Base-by-base conservation (phyloP, 2,797 vertebrate species). In the Harpagifer antarcticus region DNA sequence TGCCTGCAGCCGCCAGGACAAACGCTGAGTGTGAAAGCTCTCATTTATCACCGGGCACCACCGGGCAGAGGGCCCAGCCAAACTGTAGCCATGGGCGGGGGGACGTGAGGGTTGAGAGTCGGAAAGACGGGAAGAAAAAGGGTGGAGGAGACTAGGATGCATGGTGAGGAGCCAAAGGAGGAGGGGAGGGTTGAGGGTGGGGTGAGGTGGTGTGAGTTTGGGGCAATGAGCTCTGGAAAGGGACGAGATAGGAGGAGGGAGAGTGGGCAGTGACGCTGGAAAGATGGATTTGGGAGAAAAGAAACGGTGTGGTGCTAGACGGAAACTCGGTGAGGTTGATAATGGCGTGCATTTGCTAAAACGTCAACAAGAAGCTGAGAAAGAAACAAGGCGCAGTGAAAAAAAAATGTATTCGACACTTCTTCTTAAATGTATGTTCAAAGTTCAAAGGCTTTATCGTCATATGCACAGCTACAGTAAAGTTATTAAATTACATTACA, bases 11-110 rank as follows among this genome's bases (percentile, higher is more conserved):
- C 27, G 85, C 88, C 89, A 86, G 89, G 78, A 88, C 79, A 88
- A 88, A 87, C 83, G 78, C 48, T 10, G 79, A 79, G 80, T 72
- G 83, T 91, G 88, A 89, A 88, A 89, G 89, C 76, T 52, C 74
- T 87, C 83, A 88, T 89, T 89, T 86, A 89, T 91, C 88, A 84
- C 78, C 0, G 48, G 70, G 82, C 81, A 84, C 74, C 63, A 15
- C 74, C 62, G 71, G 77, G 81, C 84, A 79, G 9, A 3, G 1
- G 40, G 81, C 81, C 85, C 76, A 72, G 71, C 58, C 49, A 14
- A 68, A 68, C 84, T 81, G 82, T 37, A 68, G 73, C 67, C 67
- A 73, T 42, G 56, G 75, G 78, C 44, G 61, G 78, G 60, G 67
- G 66, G 63, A 74, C 53, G 79, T 27, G 52, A 84, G 57, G 54